Evolutionary conservation across 2,797 vertebrate genomes (phyloP).

Genomic region (Onychomys torridus): DNA sequence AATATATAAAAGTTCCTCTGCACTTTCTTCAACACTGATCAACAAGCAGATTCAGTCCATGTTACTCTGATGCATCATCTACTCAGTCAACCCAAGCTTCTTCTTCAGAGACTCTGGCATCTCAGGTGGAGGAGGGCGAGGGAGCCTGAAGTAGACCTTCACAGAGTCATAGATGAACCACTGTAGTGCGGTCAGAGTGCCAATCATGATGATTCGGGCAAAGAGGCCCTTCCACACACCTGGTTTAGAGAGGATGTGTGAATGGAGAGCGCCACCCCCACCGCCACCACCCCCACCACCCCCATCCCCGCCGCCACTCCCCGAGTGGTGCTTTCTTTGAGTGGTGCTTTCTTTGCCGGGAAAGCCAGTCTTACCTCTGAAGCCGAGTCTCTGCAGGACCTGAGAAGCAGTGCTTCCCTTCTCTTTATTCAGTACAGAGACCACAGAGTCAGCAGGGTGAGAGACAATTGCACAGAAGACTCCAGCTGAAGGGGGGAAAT

Average conservation of each 20-base stretch:
- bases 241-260: constrained; percentile 76
- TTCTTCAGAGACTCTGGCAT: constrained; percentile 98
- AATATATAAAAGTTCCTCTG: constrained; percentile 89
- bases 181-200: constrained; percentile 96
- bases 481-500: constrained; percentile 91
- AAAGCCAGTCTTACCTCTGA: constrained; percentile 90
- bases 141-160: constrained; percentile 97
- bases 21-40: constrained; percentile 83
- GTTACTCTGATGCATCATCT: constrained; percentile 78
- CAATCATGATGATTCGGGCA: constrained; percentile 98
- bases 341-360: neutral
- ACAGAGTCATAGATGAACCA: constrained; percentile 99
- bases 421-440: constrained; percentile 99
- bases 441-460: constrained; percentile 98
- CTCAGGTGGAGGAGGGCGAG: constrained; percentile 96
- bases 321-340: neutral
- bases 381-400: constrained; percentile 95
- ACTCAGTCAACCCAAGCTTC: constrained; percentile 94
- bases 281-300: too few species aligned
- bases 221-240: constrained; percentile 98
- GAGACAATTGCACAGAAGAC: constrained; percentile 99
- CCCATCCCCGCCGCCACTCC: neutral
- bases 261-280: neutral
- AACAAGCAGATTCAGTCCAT: constrained; percentile 87
- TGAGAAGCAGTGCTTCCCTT: constrained; percentile 94